Base-by-base conservation (phyloP, 2,888 invertebrate species). In the Lepidocyrtinus sp. region DNA sequence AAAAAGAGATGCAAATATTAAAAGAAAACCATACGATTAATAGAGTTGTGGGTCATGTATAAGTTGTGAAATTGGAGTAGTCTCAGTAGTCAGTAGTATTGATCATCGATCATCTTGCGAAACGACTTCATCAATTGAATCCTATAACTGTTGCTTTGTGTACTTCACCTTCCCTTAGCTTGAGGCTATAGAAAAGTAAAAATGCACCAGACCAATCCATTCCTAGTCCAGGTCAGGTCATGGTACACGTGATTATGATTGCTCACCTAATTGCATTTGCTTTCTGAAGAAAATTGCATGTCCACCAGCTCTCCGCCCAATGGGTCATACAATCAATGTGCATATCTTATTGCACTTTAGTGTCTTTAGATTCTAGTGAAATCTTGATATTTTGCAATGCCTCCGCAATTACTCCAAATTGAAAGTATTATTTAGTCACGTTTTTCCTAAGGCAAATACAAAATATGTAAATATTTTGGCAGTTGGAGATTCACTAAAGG, bases 91-190 rank as follows among this genome's bases (percentile, higher is more conserved):
- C n/a, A n/a, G n/a, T n/a, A n/a, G n/a, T n/a, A n/a, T 59, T 59
- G 59, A 59, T 59, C n/a, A n/a, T n/a, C n/a, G n/a, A n/a, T n/a
- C n/a, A n/a, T n/a, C 21, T 59, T 59, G 59, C 59, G 22, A 59
- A 59, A 59, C 59, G 22, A 59, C 21, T 59, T 59, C 59, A 59
- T 59, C 59, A 59, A 59, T 19, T 12, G 17, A 2, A 59, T 21
- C 59, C 9, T 55, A 55, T 2, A 2, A 50, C 50, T 12, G 50
- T 50, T 50, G n/a, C n/a, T n/a, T n/a, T n/a, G n/a, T 50, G n/a
- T 22, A 59, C 22, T 59, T 59, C 22, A 59, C 22, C n/a, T 21
- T 21, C 22, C 59, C 59, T n/a, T 59, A 21, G 22, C 59, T 50
- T 2, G 2, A 50, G 50, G 50, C 50, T n/a, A n/a, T n/a, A 50